phyloP scores from a whole-genome alignment of 2,888 invertebrate species.

The Hemithea aestivaria region DNA sequence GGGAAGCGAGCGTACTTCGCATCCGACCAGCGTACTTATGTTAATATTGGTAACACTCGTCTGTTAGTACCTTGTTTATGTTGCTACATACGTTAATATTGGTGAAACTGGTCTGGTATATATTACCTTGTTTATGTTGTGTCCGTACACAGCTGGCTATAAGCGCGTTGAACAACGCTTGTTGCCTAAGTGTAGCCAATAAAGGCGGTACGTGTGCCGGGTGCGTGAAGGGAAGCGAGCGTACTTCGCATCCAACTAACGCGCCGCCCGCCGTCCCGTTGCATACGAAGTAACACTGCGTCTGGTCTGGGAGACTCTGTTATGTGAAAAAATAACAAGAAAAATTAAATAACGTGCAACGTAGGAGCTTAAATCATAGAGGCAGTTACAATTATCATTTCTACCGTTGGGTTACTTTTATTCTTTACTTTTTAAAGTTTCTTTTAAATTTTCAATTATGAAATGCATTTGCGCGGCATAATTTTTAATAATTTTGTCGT shows the following conservation, averaged over 20 bases:
- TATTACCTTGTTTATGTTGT: conserved; percentile 85
- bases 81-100: too few relatives aligned
- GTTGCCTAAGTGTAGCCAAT: conserved; percentile 90
- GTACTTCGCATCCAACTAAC: conserved; percentile 85
- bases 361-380: too few relatives aligned
- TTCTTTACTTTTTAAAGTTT: too few relatives aligned
- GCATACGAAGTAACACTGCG: conserved; percentile 95
- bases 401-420: too few relatives aligned
- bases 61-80: too few relatives aligned
- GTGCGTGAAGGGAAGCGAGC: conserved; percentile 94
- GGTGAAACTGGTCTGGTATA: too few relatives aligned
- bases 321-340: not conserved
- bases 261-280: conserved; percentile 87
- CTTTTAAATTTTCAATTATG: too few relatives aligned
- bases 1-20: conserved; percentile 88
- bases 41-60: too few relatives aligned
- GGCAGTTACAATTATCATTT: too few relatives aligned
- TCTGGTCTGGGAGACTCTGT: conserved; percentile 93
- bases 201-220: conserved; percentile 95
- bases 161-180: conserved; percentile 94
- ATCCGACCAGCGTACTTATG: conserved; percentile 84
- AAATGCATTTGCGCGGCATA: too few relatives aligned
- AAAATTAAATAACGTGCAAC: too few relatives aligned
- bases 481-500: too few relatives aligned
- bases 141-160: conserved; percentile 93